These are phyloP conservation scores for Cephus spinipes DNA, from an alignment of 2,888 invertebrate genomes.

Conservation along the genomic window DNA sequence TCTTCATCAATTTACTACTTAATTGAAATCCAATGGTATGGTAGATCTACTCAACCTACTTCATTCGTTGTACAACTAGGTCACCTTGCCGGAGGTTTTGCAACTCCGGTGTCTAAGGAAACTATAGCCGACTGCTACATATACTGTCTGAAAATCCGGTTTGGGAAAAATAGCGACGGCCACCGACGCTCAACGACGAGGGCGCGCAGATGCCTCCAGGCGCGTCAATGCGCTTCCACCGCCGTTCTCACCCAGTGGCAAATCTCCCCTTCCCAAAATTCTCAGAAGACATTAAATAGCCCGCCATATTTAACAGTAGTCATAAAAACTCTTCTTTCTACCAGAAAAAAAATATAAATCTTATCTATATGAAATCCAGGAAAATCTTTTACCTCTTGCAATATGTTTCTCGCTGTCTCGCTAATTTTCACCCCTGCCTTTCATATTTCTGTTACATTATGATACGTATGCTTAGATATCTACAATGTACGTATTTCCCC, in stretches of 20 bases:
- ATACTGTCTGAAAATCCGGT: slow-evolving; percentile 54
- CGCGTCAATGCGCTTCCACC: background rate
- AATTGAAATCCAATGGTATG: too few species aligned
- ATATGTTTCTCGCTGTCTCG: too few species aligned
- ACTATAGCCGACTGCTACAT: slow-evolving; percentile 14
- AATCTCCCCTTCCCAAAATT: slow-evolving; percentile 34
- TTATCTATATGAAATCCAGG: too few species aligned
- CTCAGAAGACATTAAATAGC: slow-evolving; percentile 41
- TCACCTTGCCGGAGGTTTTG: slow-evolving; percentile 58
- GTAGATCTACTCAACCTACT: slow-evolving; percentile 33
- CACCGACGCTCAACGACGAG: slow-evolving; percentile 16
- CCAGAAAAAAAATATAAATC: too few species aligned
- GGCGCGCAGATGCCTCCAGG: background rate
- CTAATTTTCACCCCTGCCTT: too few species aligned
- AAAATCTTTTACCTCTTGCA: too few species aligned
- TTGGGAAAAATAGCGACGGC: slow-evolving; percentile 46
- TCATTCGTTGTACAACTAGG: slow-evolving; percentile 44
- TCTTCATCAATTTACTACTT: too few species aligned
- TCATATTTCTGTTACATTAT: too few species aligned
- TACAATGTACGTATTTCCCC: too few species aligned
- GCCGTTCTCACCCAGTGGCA: slow-evolving; percentile 10
- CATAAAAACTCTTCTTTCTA: too few species aligned
- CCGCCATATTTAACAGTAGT: too few species aligned
- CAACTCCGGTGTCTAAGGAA: slow-evolving; percentile 42
- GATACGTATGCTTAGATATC: too few species aligned